Evolutionary conservation across 2,888 invertebrate species (phyloP), one percentile per base, ranked within the genome.

Genomic region (Caenorhabditis auriculariae): DNA sequence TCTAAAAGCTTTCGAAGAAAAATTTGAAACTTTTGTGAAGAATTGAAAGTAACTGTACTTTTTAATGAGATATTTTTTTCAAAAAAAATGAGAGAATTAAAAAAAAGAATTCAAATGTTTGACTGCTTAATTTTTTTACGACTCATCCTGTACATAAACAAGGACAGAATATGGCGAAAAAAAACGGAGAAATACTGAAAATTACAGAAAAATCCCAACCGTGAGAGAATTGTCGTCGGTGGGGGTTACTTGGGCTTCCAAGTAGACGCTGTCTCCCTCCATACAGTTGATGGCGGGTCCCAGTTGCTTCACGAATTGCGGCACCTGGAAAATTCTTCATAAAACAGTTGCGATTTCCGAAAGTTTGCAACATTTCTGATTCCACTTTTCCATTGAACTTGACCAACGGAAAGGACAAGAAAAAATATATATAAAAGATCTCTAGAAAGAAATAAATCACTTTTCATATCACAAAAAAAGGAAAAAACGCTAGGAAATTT

Each of bases 211-310:
- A 43, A 15, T 44, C 47, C 62, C 46, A 28, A 76, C 76, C 23
- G 76, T 76, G 23, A 78, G 50, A 9, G 75, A 62, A 44, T 78
- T 78, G 69, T 85, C 85, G 52, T 84, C 83, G 51, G 83, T 78
- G 19, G 85, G 85, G 3, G 82, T 76, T 28, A 84, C 78, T 47
- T 82, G 82, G 54, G 84, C 83, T 71, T 85, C 84, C 65, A 85
- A 82, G 70, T 84, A 84, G 26, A 84, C 82, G 15, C 82, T 78
- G 58, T 85, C 83, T 52, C 83, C 82, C 69, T 85, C 85, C 56
- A 77, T 78, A 37, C 84, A 78, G 21, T 76, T 68, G 24, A 65
- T 54, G 9, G 61, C 66, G 35, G 70, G 65, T 35, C 72, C 73
- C 32, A 79, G 56, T 24, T 70, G 74, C 46, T 76, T 77, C 23